phyloP scores from a whole-genome alignment of 2,113 vertebrate species.

The Dasyurus viverrinus region DNA sequence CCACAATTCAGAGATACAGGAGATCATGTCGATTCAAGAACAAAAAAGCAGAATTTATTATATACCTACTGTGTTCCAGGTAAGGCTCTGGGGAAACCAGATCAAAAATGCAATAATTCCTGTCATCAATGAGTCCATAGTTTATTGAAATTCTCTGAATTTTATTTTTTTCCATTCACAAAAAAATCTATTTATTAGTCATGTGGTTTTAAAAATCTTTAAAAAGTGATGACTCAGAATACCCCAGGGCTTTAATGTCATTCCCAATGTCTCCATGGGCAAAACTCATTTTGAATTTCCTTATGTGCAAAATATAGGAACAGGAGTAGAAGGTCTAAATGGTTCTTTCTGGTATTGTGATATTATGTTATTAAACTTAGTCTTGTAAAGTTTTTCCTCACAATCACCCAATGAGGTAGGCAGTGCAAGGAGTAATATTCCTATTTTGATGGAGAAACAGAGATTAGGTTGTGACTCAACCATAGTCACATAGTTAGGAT shows the following conservation, averaged over 20 bases:
- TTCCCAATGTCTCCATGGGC: neutral
- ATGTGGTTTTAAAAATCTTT: neutral
- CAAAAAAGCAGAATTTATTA: neutral
- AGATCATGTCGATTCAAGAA: slow-evolving; percentile 66
- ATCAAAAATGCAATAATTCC: neutral
- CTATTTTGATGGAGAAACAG: neutral
- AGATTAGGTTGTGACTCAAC: neutral
- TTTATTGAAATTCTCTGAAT: slow-evolving; percentile 46
- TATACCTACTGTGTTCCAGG: neutral
- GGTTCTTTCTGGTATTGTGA: neutral
- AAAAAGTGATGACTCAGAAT: neutral
- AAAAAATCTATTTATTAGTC: slow-evolving; percentile 68
- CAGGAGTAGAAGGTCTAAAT: neutral
- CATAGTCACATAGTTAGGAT: neutral
- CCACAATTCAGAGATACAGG: slow-evolving; percentile 67
- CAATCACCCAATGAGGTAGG: neutral
- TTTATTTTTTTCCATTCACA: slow-evolving; percentile 79
- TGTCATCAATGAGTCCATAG: neutral
- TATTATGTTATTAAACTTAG: neutral
- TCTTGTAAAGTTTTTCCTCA: neutral
- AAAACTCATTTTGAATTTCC: neutral
- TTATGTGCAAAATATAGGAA: neutral
- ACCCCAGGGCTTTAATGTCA: neutral
- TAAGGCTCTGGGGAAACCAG: neutral
- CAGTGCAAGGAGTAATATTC: neutral